phyloP scores from a whole-genome alignment of 2,797 vertebrate genomes.

The Salmo trutta region DNA sequence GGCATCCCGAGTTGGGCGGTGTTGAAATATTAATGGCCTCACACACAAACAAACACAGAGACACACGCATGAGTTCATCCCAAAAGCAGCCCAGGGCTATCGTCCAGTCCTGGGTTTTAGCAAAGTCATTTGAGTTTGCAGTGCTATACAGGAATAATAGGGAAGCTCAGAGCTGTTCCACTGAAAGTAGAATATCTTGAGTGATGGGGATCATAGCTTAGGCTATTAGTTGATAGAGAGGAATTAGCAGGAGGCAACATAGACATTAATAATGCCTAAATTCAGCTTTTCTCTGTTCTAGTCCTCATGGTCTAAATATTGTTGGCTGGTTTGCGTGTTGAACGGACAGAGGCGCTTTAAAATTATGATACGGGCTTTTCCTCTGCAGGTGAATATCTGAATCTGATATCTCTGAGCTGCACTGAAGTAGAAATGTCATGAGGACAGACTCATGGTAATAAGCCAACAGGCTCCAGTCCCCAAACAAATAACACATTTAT shows the following conservation, averaged over 20 bases:
- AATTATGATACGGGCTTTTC: slow-evolving; percentile 53
- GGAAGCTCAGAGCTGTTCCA: slow-evolving; percentile 55
- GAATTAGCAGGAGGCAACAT: slow-evolving; percentile 61
- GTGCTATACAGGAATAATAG: slow-evolving; percentile 63
- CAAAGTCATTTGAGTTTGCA: slow-evolving; percentile 57
- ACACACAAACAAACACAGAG: slow-evolving; percentile 77
- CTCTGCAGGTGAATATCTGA: slow-evolving; percentile 55
- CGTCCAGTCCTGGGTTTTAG: slow-evolving; percentile 68
- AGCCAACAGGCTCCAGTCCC: slow-evolving; percentile 58
- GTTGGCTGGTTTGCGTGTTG: slow-evolving; percentile 49
- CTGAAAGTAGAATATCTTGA: slow-evolving; percentile 51
- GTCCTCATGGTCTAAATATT: slow-evolving; percentile 55
- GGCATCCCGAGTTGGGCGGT: slow-evolving; percentile 71
- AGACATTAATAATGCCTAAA: slow-evolving; percentile 66
- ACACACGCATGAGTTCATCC: slow-evolving; percentile 73
- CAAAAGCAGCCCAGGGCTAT: slow-evolving; percentile 75
- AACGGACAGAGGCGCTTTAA: slow-evolving; percentile 43
- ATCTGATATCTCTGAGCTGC: slow-evolving; percentile 32
- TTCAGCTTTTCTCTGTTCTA: slow-evolving; percentile 56
- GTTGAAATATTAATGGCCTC: slow-evolving; percentile 80
- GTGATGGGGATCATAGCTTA: slow-evolving; percentile 64
- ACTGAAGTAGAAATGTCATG: slow-evolving; percentile 46
- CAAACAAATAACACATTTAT: slow-evolving; percentile 73
- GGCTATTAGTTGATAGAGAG: slow-evolving; percentile 54
- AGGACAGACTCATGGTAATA: slow-evolving; percentile 54